Conservation (phyloP, 2,113 vertebrate genomes). For the Daboia siamensis region DNA sequence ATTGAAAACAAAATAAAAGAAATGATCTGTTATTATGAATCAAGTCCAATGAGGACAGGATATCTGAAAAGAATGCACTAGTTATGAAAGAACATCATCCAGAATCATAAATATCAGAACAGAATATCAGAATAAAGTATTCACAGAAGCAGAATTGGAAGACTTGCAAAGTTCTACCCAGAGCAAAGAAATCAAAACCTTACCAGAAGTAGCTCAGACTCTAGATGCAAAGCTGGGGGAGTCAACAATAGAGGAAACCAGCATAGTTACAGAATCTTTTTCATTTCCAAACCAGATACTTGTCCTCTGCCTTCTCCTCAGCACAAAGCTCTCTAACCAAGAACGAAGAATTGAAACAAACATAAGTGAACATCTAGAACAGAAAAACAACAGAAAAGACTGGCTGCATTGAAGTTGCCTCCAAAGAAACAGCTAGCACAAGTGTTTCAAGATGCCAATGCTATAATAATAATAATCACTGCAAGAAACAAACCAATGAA, state of each 20-base stretch:
- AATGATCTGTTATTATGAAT: not conserved
- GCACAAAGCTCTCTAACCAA: not conserved
- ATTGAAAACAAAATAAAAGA: not conserved
- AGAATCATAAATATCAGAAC: not conserved
- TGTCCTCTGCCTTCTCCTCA: not conserved
- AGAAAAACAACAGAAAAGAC: not conserved
- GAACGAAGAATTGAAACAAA: not conserved
- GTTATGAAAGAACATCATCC: not conserved
- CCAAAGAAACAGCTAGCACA: not conserved
- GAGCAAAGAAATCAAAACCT: not conserved
- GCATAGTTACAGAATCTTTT: not conserved
- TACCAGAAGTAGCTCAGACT: not conserved
- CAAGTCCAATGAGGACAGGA: not conserved
- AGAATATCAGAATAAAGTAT: not conserved
- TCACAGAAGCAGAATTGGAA: not conserved
- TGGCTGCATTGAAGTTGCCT: not conserved
- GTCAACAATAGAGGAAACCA: not conserved
- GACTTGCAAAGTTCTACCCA: not conserved
- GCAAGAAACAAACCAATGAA: not conserved
- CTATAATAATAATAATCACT: too few species aligned
- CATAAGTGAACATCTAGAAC: not conserved
- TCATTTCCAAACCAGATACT: not conserved
- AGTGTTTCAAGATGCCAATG: not conserved
- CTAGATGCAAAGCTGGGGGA: not conserved
- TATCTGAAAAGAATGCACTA: not conserved